These are phyloP conservation scores for Carcinoscorpius rotundicauda DNA, from an alignment of 1,140 invertebrate species.

Conservation along the genomic window DNA sequence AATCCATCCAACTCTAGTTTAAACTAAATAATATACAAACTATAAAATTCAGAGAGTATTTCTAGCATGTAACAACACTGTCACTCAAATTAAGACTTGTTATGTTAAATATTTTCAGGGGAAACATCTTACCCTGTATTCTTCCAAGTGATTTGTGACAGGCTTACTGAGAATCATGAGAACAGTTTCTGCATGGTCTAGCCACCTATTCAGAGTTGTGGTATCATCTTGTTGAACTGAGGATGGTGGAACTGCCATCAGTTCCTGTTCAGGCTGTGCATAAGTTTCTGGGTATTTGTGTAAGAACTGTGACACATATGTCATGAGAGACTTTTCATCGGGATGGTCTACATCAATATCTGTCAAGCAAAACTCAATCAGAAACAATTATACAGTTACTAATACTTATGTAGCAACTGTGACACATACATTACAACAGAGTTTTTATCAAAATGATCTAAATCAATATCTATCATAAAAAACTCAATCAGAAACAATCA, in stretches of 20 bases:
- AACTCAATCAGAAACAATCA: no score
- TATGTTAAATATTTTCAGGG: no score
- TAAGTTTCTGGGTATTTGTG: slow-evolving; percentile 60
- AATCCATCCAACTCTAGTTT: no score
- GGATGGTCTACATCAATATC: slow-evolving; percentile 95
- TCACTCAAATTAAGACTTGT: no score
- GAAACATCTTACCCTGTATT: slow-evolving; percentile 30
- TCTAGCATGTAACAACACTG: no score
- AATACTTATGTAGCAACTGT: no score
- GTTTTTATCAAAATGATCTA: no score
- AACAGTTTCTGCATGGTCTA: slow-evolving; percentile 38
- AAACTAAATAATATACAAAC: no score
- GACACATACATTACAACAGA: no score
- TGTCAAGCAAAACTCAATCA: slow-evolving; percentile 10
- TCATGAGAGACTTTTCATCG: slow-evolving; percentile 98
- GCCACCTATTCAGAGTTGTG: slow-evolving; percentile 62
- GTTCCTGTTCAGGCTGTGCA: slow-evolving; percentile 19
- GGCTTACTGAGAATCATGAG: slow-evolving; percentile 28
- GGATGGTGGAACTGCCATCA: background rate
- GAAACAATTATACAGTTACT: no score
- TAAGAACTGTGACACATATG: slow-evolving; percentile 96
- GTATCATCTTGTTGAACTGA: slow-evolving; percentile 9
- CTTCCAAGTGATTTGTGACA: slow-evolving; percentile 29
- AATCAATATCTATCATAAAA: no score
- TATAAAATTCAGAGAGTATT: no score